A percentile compares a stretch with the other conserved stretches of the same genome.
Conservation (phyloP, 2,797 vertebrate species). For the Cottoperca gobio region DNA sequence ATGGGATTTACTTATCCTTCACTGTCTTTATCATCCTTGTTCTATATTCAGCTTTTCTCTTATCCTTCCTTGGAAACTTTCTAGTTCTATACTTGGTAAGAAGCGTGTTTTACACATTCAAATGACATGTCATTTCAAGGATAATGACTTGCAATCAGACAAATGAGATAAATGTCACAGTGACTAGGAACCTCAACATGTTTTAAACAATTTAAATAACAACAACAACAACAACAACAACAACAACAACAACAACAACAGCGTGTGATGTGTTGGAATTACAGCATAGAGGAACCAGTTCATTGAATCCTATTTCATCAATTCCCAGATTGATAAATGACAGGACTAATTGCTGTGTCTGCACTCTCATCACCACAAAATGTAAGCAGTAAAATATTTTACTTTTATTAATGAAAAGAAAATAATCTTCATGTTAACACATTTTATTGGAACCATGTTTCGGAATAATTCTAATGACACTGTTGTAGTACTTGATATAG, state of each 20-base stretch:
- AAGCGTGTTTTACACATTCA: slow-evolving; percentile 10
- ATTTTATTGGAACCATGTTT: neutral
- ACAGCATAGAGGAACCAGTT: neutral
- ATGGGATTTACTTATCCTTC: slow-evolving; percentile 33
- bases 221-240: neutral
- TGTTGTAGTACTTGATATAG: neutral
- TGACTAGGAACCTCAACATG: no score
- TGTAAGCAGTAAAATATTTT: neutral
- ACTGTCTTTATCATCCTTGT: slow-evolving; percentile 12
- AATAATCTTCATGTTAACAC: neutral
- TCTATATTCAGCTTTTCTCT: slow-evolving; percentile 14
- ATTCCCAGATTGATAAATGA: neutral
- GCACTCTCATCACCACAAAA: neutral
- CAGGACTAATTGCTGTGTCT: slow-evolving; percentile 15
- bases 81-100: neutral
- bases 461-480: slow-evolving; percentile 5
- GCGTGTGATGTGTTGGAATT: neutral
- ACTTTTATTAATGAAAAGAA: neutral
- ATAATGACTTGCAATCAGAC: slow-evolving; percentile 22
- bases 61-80: neutral
- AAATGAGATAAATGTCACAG: slow-evolving; percentile 5
- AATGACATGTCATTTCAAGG: slow-evolving; percentile 19
- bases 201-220: neutral
- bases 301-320: neutral
- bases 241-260: neutral